phyloP scores from a whole-genome alignment of 2,888 invertebrate species.

The Mythimna ferrago region DNA sequence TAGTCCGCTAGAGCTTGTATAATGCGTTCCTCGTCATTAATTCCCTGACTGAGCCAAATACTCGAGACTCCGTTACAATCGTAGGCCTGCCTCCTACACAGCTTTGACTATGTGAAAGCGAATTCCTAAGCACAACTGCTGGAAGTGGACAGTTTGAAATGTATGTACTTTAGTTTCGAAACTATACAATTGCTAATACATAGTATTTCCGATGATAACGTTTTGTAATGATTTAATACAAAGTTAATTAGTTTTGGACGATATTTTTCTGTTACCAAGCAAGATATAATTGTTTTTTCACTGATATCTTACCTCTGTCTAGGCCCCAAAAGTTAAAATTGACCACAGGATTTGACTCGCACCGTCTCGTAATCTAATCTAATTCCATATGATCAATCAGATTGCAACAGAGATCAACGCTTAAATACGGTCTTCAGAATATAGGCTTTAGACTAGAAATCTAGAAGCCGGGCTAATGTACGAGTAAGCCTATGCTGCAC shows the following conservation, averaged over 20 bases:
- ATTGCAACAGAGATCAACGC: not conserved
- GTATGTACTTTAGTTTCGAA: constrained; percentile 19
- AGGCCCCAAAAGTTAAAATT: not conserved
- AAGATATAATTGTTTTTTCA: not conserved
- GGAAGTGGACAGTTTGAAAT: not conserved
- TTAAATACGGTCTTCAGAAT: not conserved
- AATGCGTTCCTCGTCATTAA: not conserved
- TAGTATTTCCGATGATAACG: not conserved
- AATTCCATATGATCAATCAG: not conserved
- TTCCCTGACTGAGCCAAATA: constrained; percentile 8
- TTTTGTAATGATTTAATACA: not conserved
- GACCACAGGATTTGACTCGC: constrained; percentile 5
- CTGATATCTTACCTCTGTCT: not conserved
- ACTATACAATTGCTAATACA: not conserved
- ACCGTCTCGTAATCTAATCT: not conserved
- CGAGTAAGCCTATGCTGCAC: not conserved
- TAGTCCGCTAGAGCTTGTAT: not conserved
- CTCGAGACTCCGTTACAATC: constrained; percentile 4
- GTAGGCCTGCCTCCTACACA: constrained; percentile 3
- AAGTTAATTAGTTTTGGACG: not conserved
- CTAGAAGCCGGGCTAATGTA: not conserved
- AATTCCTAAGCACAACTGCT: constrained; percentile 9
- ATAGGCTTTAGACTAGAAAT: not conserved
- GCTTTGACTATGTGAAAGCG: constrained; percentile 10
- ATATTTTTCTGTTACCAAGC: not conserved